Evolutionary conservation across 2,113 vertebrate genomes (phyloP).

Genomic region (Orientallactaga bullata): DNA sequence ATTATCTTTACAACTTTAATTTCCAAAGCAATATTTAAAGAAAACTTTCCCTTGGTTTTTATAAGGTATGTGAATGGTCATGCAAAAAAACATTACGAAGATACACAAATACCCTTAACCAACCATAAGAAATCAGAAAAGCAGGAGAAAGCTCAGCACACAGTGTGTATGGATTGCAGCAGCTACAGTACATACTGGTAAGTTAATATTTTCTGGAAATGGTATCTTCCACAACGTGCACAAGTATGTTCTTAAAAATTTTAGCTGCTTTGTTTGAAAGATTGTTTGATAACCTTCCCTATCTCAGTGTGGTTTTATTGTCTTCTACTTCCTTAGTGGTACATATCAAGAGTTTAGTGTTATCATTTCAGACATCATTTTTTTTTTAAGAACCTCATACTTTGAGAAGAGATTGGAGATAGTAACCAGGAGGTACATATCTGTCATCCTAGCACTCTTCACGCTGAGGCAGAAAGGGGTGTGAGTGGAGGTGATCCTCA

Average conservation of each 20-base stretch:
- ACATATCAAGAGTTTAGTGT: constrained; percentile 33
- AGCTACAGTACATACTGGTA: constrained; percentile 98
- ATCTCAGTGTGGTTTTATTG: not conserved
- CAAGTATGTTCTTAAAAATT: not conserved
- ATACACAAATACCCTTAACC: constrained; percentile 88
- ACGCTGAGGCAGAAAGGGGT: not conserved
- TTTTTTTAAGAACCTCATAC: not conserved
- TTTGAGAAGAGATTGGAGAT: constrained; percentile 34
- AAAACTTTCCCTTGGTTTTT: constrained; percentile 70
- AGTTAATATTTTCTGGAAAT: constrained; percentile 81
- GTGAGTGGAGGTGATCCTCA: not conserved
- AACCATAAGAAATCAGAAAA: constrained; percentile 94
- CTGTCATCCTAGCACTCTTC: not conserved
- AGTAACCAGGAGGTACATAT: not conserved
- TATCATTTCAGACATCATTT: not conserved
- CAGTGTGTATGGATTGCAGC: constrained; percentile 98
- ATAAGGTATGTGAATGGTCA: constrained; percentile 98
- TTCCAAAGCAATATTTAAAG: constrained; percentile 65
- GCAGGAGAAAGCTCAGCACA: constrained; percentile 93
- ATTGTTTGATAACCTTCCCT: not conserved
- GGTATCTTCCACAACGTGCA: not conserved
- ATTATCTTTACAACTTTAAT: constrained; percentile 35
- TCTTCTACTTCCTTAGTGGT: constrained; percentile 29
- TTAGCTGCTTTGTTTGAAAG: constrained; percentile 50
- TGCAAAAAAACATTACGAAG: constrained; percentile 99